These are phyloP conservation scores for Salminus brasiliensis DNA, from an alignment of 2,113 vertebrate species.

Conservation along the genomic window DNA sequence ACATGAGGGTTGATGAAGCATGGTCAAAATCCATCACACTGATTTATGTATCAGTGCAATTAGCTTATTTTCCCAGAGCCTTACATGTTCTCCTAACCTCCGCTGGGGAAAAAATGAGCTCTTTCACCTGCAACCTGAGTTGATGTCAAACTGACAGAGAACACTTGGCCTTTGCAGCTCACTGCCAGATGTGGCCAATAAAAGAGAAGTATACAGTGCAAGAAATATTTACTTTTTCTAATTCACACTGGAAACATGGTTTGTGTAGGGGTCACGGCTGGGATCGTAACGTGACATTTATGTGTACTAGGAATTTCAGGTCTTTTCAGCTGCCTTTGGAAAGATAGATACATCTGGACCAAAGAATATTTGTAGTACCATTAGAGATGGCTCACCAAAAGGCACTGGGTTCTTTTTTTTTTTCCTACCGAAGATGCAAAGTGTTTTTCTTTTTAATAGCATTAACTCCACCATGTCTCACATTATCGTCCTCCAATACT, in stretches of 20 bases:
- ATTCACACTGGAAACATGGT: conserved; percentile 5
- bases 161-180: conserved; percentile 23
- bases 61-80: not conserved
- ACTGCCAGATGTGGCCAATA: conserved; percentile 45
- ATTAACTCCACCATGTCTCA: not conserved
- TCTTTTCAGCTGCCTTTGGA: too few relatives aligned
- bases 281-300: not conserved
- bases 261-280: not conserved
- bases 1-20: not conserved
- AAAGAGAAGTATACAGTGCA: conserved; percentile 35
- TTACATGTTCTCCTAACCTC: not conserved
- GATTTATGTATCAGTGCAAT: not conserved
- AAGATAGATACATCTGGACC: too few relatives aligned
- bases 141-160: conserved; percentile 30
- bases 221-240: conserved; percentile 48
- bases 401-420: too few relatives aligned
- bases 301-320: not conserved
- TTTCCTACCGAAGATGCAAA: too few relatives aligned
- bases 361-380: too few relatives aligned
- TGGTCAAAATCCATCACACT: not conserved
- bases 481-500: not conserved
- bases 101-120: conserved; percentile 24
- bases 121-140: conserved; percentile 7
- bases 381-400: too few relatives aligned
- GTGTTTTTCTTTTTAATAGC: not conserved